Conservation (phyloP, 2,888 invertebrate species). For the Drosophila emarginata region DNA sequence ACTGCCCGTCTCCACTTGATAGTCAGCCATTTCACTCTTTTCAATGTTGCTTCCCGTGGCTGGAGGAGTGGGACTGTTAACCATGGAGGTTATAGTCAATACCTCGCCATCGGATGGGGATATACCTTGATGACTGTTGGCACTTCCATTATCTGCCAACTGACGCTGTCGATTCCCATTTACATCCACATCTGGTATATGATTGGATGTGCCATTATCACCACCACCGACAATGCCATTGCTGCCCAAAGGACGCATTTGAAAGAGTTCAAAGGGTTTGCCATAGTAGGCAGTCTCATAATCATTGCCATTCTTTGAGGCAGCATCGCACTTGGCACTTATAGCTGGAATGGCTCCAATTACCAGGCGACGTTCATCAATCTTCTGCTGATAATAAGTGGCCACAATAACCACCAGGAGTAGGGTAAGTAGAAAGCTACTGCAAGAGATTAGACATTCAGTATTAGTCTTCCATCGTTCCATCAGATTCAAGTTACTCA, state of each 20-base stretch:
- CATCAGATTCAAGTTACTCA: conserved; percentile 77
- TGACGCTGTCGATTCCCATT: conserved; percentile 69
- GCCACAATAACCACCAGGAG: conserved; percentile 84
- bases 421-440: conserved; percentile 75
- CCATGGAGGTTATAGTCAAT: background rate
- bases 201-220: conserved; percentile 25
- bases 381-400: conserved; percentile 86
- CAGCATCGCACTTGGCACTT: conserved; percentile 71
- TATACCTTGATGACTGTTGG: background rate
- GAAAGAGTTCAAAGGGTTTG: conserved; percentile 81
- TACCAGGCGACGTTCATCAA: conserved; percentile 71
- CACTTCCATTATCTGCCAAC: conserved; percentile 27
- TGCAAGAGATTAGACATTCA: conserved; percentile 20
- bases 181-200: conserved; percentile 66
- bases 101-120: background rate
- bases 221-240: conserved; percentile 63
- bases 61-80: background rate
- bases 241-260: conserved; percentile 78
- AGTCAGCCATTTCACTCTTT: conserved; percentile 67
- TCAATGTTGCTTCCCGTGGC: conserved; percentile 15
- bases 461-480: background rate
- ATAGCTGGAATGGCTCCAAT: conserved; percentile 67
- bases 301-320: conserved; percentile 67
- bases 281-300: conserved; percentile 65
- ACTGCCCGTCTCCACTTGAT: conserved; percentile 71